Base-by-base conservation (phyloP, 1,140 invertebrate genomes). In the Zaprionus inermis region DNA sequence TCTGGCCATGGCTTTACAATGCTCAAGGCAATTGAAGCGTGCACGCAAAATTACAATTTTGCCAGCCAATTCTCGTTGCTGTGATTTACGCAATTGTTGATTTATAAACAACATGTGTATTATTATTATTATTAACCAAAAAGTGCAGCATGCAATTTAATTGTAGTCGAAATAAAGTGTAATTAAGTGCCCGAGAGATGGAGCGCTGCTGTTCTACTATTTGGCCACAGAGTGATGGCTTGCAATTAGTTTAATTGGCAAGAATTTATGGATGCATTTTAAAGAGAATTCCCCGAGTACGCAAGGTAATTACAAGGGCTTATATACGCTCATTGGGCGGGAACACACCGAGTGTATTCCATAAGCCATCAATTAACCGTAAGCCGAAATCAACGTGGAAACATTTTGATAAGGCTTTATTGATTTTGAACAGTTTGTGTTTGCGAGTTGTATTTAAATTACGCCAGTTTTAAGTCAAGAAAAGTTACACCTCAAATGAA, bases 61-160 rank as follows among this genome's bases (percentile, higher is more conserved):
- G 71, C 63, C 73, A 68, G 77, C 57, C 76, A 69, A 64, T 73
- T 56, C 54, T 69, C 73, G 59, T 68, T 64, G 76, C 84, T 75
- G 78, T 85, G 81, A 85, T 85, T 85, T 85, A 85, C 72, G 56
- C 65, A 79, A 75, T 77, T 81, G 81, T 81, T 81, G 81, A 85
- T 85, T 85, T 85, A 85, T 85, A 85, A 85, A 85, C 82, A 85
- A 81, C 81, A 77, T 86, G 81, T 86, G 82, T 86, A 85, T 84
- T 85, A 85, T 84, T 75, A 72, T 67, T 72, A 70, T 74, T 84
- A 86, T 81, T 84, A 85, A 78, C 69, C 78, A 68, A 70, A 81
- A 78, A 78, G 75, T 67, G 66, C 70, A 68, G 61, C 63, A 69
- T 76, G 71, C 34, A 60, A 81, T 58, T 79, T 71, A 67, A 81